Evolutionary conservation across 2,797 vertebrate genomes (phyloP), one percentile per base, ranked within the genome.

Genomic region (Phalanger gymnotis): DNA sequence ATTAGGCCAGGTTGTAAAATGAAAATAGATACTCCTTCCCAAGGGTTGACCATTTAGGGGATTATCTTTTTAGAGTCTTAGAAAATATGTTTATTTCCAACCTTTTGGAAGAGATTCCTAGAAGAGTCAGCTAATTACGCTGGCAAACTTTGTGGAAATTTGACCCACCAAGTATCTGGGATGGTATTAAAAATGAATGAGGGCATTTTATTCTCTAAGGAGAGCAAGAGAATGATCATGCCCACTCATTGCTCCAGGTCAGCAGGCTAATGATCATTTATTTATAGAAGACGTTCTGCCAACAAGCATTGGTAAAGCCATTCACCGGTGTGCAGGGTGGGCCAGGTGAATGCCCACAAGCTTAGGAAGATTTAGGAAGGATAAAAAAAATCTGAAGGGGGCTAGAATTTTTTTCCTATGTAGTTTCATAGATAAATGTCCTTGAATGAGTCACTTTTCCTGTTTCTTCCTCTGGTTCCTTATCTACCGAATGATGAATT

Each of bases 131-230:
- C 93, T 97, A 96, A 96, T 96, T 95, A 92, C 95, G 95, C 96
- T 98, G 98, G 97, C 98, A 98, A 97, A 97, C 98, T 96, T 96
- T n/a, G 22, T 98, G 98, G 98, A 98, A 99, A 99, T 96, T 98
- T 98, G 97, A 97, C 97, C 93, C 94, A 96, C 97, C 94, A 97
- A 97, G 94, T 96, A 97, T 96, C 95, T 94, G 97, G 96, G 96
- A 96, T 95, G 96, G 95, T 96, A 98, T 99, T 97, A 98, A 98
- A 98, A 98, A 99, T 98, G 97, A 95, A 98, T 97, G 96, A 98
- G 94, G 96, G 90, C 95, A 94, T 97, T 98, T 96, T 94, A 57
- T 95, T 98, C 98, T 97, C 96, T 9, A 93, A 96, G 95, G 96
- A 97, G 95, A 96, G 93, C 1, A 4, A 92, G 90, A 91, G 92